Evolutionary conservation across 2,113 vertebrate species (phyloP).

Genomic region (Lamprologus lemairii): DNA sequence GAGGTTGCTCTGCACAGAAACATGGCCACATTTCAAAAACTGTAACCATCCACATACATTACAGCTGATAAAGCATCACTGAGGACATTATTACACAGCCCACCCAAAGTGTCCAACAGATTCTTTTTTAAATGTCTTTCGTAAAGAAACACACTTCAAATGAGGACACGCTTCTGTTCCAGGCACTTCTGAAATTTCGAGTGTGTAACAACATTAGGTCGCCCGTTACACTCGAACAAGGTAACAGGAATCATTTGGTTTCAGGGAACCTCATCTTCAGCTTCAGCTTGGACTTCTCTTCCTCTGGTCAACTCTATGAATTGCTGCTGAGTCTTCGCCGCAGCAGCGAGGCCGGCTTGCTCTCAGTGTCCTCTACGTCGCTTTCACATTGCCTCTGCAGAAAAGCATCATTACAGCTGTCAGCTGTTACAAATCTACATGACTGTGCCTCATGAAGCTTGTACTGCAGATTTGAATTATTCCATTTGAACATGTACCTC

Average conservation of each 20-base stretch:
- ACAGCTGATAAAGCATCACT: not conserved
- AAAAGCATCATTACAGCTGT: not conserved
- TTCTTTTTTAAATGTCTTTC: not conserved
- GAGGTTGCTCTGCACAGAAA: not conserved
- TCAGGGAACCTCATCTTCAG: not conserved
- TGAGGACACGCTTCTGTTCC: not conserved
- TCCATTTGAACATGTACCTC: not conserved
- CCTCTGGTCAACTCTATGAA: slow-evolving; percentile 44
- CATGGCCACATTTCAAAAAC: not conserved
- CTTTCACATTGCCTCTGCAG: slow-evolving; percentile 73
- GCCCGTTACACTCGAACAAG: not conserved
- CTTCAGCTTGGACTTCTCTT: not conserved
- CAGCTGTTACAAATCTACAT: not conserved
- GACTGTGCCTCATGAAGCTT: not conserved
- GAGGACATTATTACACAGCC: not conserved
- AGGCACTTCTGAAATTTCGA: not conserved
- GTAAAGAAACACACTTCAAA: not conserved
- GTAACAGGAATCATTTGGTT: not conserved
- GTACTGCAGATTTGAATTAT: not conserved
- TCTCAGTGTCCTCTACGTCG: slow-evolving; percentile 63
- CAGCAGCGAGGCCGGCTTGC: slow-evolving; percentile 52
- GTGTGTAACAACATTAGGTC: not conserved
- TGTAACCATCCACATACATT: not conserved
- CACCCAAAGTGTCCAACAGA: not conserved
- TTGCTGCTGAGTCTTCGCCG: slow-evolving; percentile 69